These are phyloP conservation scores for Fistularia commersonii DNA, from an alignment of 2,797 vertebrate genomes.

Conservation along the genomic window DNA sequence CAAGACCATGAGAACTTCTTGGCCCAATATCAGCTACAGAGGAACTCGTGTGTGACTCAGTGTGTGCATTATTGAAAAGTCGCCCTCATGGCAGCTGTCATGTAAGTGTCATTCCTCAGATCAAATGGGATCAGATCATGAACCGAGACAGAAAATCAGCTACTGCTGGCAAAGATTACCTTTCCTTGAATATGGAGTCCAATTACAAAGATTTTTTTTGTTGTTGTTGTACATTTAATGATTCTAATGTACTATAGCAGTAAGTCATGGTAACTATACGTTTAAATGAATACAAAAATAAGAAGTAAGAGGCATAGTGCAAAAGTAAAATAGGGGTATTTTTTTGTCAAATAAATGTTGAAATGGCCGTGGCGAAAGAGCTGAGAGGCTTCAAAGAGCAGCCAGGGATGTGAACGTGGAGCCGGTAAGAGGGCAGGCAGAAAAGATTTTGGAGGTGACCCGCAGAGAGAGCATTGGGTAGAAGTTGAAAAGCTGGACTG, in stretches of 20 bases:
- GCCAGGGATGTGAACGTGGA: slow-evolving; percentile 14
- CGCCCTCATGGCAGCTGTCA: slow-evolving; percentile 63
- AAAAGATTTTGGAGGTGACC: too few relatives aligned
- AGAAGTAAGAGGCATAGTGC: too few relatives aligned
- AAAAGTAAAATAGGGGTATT: too few relatives aligned
- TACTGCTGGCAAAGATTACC: slow-evolving; percentile 11
- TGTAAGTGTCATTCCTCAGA: slow-evolving; percentile 50
- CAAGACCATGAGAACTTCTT: slow-evolving; percentile 43
- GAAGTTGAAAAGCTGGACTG: too few relatives aligned
- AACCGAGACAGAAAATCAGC: slow-evolving; percentile 9
- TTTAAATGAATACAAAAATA: too few relatives aligned
- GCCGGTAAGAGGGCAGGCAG: neutral
- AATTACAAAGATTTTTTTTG: neutral
- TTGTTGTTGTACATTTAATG: too few relatives aligned
- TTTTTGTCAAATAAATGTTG: too few relatives aligned
- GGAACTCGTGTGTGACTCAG: slow-evolving; percentile 46
- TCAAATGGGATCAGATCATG: slow-evolving; percentile 37
- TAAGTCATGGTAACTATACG: neutral
- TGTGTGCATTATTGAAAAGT: slow-evolving; percentile 68
- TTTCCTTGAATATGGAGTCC: slow-evolving; percentile 22
- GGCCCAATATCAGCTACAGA: slow-evolving; percentile 46
- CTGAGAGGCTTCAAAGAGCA: slow-evolving; percentile 2
- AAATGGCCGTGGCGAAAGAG: too few relatives aligned
- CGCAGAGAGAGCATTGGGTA: too few relatives aligned
- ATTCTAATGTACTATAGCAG: neutral